These are phyloP conservation scores for Leptopilina clavipes DNA, from an alignment of 1,140 invertebrate genomes.

Conservation along the genomic window DNA sequence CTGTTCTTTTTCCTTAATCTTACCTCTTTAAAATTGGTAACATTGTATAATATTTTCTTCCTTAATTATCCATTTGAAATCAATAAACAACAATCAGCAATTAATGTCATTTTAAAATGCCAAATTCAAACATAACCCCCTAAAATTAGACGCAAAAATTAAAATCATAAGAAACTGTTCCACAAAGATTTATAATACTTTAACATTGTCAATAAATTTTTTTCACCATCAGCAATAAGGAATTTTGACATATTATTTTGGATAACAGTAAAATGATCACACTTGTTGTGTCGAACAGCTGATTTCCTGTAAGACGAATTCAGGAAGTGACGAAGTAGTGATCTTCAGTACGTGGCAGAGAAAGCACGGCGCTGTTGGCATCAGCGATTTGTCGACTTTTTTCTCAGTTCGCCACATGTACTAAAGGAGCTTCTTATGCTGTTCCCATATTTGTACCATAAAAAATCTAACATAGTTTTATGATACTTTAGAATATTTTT, in stretches of 20 bases:
- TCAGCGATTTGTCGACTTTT: constrained; percentile 39
- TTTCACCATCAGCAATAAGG: too few species aligned
- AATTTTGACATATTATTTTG: too few species aligned
- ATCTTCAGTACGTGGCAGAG: constrained; percentile 67
- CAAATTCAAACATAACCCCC: background rate
- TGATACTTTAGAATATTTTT: background rate
- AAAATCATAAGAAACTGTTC: too few species aligned
- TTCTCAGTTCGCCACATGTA: constrained; percentile 51
- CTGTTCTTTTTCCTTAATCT: background rate
- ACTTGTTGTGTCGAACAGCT: background rate
- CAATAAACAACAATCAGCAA: background rate
- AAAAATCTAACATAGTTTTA: constrained; percentile 13
- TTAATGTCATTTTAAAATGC: background rate
- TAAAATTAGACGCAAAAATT: constrained; percentile 24
- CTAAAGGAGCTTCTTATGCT: constrained; percentile 36
- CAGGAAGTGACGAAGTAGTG: constrained; percentile 60
- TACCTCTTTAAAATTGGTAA: background rate
- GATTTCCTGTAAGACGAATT: constrained; percentile 22
- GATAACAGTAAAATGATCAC: background rate
- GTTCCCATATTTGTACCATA: background rate
- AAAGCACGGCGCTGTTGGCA: constrained; percentile 60
- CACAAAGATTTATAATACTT: background rate
- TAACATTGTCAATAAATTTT: too few species aligned
- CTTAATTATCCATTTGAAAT: too few species aligned
- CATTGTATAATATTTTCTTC: too few species aligned